These are phyloP conservation scores for Malurus splendens DNA, from an alignment of 2,797 vertebrate species.

Conservation along the genomic window DNA sequence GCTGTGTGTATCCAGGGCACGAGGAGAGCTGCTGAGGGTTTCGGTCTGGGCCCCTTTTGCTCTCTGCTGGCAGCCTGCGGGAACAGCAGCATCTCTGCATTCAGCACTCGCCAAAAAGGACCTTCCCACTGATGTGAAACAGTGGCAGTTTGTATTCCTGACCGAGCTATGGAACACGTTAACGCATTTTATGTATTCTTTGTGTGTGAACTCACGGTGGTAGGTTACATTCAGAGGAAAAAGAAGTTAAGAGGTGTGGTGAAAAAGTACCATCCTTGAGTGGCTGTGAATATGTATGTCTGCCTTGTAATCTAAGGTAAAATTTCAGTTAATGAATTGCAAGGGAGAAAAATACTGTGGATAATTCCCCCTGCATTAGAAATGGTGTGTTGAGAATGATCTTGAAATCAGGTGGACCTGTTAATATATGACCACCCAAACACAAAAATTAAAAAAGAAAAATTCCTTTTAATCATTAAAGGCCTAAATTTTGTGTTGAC, in stretches of 20 bases:
- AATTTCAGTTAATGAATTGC: neutral
- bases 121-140: neutral
- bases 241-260: neutral
- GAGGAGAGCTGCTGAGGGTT: neutral
- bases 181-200: neutral
- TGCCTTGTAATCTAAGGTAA: neutral
- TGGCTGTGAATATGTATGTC: neutral
- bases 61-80: constrained; percentile 28
- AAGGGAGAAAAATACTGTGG: neutral
- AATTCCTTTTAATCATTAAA: neutral
- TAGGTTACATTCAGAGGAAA: neutral
- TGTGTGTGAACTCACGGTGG: neutral
- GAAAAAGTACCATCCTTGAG: neutral
- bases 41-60: neutral
- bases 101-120: neutral
- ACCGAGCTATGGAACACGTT: accelerated
- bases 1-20: neutral
- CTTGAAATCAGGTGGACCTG: neutral
- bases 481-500: neutral
- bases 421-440: neutral
- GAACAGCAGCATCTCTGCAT: neutral
- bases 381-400: neutral
- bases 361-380: neutral
- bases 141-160: neutral
- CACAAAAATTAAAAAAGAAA: neutral